Evolutionary conservation across 1,140 invertebrate genomes (phyloP).

Genomic region (Drosophila ficusphila): DNA sequence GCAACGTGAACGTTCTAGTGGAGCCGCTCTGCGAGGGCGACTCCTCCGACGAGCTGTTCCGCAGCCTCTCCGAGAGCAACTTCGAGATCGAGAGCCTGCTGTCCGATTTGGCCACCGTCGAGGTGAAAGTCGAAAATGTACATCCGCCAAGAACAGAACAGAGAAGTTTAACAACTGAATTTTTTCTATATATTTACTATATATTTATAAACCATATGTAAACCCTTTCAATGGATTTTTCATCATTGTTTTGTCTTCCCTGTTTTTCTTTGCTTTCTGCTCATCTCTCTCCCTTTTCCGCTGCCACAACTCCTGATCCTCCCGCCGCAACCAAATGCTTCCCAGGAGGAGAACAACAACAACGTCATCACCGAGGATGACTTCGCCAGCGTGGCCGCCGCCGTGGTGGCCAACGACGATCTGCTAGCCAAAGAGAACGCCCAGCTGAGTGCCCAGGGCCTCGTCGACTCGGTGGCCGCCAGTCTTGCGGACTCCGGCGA

Average conservation of each 20-base stretch:
- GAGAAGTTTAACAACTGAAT: conserved; percentile 49
- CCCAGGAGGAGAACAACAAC: conserved; percentile 80
- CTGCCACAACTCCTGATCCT: conserved; percentile 2
- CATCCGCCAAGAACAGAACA: conserved; percentile 63
- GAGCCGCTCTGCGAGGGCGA: conserved; percentile 80
- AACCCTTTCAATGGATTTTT: conserved; percentile 35
- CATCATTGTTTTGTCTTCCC: conserved; percentile 42
- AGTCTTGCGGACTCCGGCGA: conserved; percentile 49
- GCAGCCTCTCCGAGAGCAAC: conserved; percentile 81
- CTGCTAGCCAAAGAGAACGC: conserved; percentile 71
- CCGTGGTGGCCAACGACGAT: conserved; percentile 64
- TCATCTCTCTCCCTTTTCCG: background rate
- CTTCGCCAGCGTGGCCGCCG: conserved; percentile 66
- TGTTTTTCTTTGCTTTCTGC: conserved; percentile 3
- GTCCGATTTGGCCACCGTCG: conserved; percentile 85
- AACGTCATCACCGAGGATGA: conserved; percentile 70
- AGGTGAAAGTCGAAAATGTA: conserved; percentile 85
- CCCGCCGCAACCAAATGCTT: conserved; percentile 40
- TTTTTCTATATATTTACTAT: too few relatives aligned
- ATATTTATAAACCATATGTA: too few relatives aligned
- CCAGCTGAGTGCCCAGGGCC: conserved; percentile 59
- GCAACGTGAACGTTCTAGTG: conserved; percentile 77
- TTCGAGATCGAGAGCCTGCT: conserved; percentile 86
- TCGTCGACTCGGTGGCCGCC: conserved; percentile 67
- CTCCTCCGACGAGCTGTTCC: conserved; percentile 83